Conservation (phyloP, 2,797 vertebrate species). For the Gallinago nigripennis region DNA sequence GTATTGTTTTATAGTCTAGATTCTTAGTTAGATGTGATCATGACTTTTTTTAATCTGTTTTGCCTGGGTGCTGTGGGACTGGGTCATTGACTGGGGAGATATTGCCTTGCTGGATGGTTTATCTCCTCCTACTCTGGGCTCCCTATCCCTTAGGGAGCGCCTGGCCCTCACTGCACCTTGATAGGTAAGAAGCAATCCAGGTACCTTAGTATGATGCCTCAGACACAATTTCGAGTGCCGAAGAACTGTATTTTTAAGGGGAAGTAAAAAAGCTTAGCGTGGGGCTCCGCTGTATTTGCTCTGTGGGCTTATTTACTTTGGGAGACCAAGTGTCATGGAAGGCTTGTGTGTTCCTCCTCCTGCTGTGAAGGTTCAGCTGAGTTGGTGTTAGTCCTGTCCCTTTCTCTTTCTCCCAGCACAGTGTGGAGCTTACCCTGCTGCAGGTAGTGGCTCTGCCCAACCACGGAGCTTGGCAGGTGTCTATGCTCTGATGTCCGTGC, state of each 20-base stretch:
- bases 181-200: neutral
- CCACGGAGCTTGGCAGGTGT: no score
- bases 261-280: neutral
- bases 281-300: neutral
- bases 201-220: neutral
- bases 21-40: neutral
- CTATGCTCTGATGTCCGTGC: no score
- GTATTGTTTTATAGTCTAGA: neutral
- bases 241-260: neutral
- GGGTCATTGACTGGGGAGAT: neutral
- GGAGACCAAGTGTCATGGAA: neutral
- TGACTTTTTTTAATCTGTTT: neutral
- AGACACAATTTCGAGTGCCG: neutral
- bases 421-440: neutral
- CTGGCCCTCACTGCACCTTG: neutral
- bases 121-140: accelerated
- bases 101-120: neutral
- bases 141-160: neutral
- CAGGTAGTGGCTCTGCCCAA: neutral
- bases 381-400: neutral
- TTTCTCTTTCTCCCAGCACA: neutral
- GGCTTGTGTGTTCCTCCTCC: neutral
- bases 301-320: neutral
- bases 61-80: neutral
- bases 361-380: neutral